A percentile compares a stretch with the other conserved stretches of the same genome.
Evolutionary conservation across 1,140 invertebrate species (phyloP).

Genomic region (Drosophila chauvacae): DNA sequence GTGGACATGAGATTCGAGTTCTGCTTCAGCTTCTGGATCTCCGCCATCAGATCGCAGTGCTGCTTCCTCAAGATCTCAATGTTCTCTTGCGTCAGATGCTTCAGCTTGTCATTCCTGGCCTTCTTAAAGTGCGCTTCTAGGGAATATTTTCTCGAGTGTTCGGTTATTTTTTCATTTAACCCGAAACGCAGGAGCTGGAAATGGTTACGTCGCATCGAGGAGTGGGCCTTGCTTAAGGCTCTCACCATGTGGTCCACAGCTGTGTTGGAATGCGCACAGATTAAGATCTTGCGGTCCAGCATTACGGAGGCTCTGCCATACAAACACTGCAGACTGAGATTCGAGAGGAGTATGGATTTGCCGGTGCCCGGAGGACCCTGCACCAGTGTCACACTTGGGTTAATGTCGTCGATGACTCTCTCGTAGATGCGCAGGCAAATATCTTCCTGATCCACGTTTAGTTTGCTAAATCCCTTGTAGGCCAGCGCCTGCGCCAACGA

Average conservation of each 20-base stretch:
- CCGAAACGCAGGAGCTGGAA: conserved; percentile 69
- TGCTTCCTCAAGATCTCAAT: conserved; percentile 35
- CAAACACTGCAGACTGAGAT: conserved; percentile 87
- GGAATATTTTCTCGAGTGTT: conserved; percentile 4
- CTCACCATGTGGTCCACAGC: conserved; percentile 88
- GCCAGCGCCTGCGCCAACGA: conserved; percentile 7
- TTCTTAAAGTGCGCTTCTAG: conserved; percentile 19
- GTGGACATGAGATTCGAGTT: conserved; percentile 13
- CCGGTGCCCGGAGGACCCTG: conserved; percentile 92
- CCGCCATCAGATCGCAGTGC: conserved; percentile 22
- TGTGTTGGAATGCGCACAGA: conserved; percentile 93
- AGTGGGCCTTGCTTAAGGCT: conserved; percentile 10
- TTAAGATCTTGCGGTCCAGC: conserved; percentile 86
- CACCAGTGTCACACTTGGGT: conserved; percentile 87
- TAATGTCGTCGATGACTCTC: conserved; percentile 81
- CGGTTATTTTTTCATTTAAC: conserved; percentile 31
- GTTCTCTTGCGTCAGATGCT: conserved; percentile 38
- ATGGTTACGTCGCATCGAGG: conserved; percentile 21
- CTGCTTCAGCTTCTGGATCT: conserved; percentile 41
- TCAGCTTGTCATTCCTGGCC: conserved; percentile 13
- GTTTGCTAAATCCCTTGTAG: conserved; percentile 72
- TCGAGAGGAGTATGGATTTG: conserved; percentile 89
- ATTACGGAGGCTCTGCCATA: conserved; percentile 79
- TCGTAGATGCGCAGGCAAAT: conserved; percentile 85
- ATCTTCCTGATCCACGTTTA: conserved; percentile 86